phyloP scores from a whole-genome alignment of 2,113 vertebrate species.

The Stercorarius parasiticus region DNA sequence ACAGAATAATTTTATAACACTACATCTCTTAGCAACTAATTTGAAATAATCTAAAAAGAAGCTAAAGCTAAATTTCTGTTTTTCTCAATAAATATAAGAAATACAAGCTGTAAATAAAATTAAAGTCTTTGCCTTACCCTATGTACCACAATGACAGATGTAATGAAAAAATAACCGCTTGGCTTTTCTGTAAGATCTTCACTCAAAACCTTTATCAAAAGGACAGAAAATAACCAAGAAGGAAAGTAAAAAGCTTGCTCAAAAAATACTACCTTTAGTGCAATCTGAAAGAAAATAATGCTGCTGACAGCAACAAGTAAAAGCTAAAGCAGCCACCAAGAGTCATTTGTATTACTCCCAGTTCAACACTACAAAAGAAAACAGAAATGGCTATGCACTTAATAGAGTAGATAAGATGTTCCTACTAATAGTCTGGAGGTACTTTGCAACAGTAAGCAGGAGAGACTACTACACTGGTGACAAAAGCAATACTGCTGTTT shows the following conservation, averaged over 20 bases:
- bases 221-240: not conserved
- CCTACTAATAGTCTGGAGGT: not conserved
- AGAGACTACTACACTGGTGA: not conserved
- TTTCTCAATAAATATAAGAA: not conserved
- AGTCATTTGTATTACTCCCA: not conserved
- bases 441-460: not conserved
- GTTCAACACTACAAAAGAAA: not conserved
- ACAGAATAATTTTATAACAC: not conserved
- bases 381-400: not conserved
- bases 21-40: not conserved
- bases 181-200: not conserved
- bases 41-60: not conserved
- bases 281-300: not conserved
- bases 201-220: not conserved
- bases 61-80: not conserved
- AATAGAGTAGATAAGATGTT: not conserved
- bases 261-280: not conserved
- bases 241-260: not conserved
- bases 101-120: not conserved
- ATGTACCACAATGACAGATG: not conserved
- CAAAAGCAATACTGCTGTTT: not conserved
- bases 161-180: not conserved
- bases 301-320: not conserved
- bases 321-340: not conserved
- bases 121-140: not conserved